Evolutionary conservation across 2,888 invertebrate species (phyloP), one percentile per base, ranked within the genome.

Genomic region (Thelaira solivaga): DNA sequence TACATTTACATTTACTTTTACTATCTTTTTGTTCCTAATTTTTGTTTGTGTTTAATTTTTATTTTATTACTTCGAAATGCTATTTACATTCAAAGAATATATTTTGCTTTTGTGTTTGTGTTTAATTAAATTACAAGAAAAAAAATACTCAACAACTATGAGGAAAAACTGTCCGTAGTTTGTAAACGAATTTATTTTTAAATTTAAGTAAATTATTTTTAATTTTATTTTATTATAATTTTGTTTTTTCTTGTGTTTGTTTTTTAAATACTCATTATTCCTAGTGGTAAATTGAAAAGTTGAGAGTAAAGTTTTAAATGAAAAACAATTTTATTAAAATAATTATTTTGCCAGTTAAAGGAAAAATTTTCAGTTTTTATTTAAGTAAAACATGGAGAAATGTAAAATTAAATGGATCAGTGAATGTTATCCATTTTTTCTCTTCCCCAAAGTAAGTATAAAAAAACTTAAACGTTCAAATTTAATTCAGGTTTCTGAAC

Each of bases 1-100:
- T 61, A 67, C 45, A 57, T 55, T 64, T 62, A 62, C 59, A 59
- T 49, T 71, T 67, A 75, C 39, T 51, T 64, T 65, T 59, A 71
- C 68, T 76, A 62, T 76, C 69, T 77, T 65, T 71, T 76, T 77
- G 76, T 74, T 74, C 76, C 76, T 80, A 67, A 74, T 76, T 55
- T 61, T 71, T 65, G n/a, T n/a, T 67, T 43, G n/a, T 51, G 59
- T 59, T 61, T 49, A 34, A 41, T 67, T 47, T 67, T 34, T 49
- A 10, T 57, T 31, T 51, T 31, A 16, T 36, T 36, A 53, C 51
- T 69, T 74, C 57, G n/a, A 45, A 51, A 61, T 65, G 78, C 78
- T 74, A 74, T 78, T 74, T 74, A 74, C 74, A 69, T 39, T 74
- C 51, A 69, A 69, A 57, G 74, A 75, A 68, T 73, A 65, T 73